Evolutionary conservation across 2,888 invertebrate genomes (phyloP).

Genomic region (Blomia tropicalis): DNA sequence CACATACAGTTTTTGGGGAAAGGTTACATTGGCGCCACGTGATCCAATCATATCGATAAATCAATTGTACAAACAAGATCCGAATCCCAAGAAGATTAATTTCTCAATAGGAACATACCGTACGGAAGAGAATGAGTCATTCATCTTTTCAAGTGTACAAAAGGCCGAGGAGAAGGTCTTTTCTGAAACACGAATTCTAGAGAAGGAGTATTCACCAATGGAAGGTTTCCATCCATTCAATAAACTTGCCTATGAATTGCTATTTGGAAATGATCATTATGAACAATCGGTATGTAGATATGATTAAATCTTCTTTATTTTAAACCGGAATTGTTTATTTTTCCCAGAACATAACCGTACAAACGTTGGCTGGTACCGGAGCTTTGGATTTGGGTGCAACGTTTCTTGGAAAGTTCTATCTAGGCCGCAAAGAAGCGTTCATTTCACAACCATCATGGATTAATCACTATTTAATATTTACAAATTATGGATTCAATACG

Average conservation of each 20-base stretch:
- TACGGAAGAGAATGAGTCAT: conserved; percentile 92
- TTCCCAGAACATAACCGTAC: conserved; percentile 47
- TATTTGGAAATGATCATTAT: conserved; percentile 63
- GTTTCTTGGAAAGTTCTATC: conserved; percentile 57
- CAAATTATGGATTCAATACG: conserved; percentile 61
- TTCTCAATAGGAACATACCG: conserved; percentile 90
- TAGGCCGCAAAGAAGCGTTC: conserved; percentile 58
- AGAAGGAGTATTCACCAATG: conserved; percentile 91
- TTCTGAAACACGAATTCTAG: conserved; percentile 45
- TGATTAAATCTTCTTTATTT: background rate
- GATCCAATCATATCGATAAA: conserved; percentile 8
- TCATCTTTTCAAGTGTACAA: conserved; percentile 68
- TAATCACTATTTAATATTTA: conserved; percentile 88
- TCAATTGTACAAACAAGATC: conserved; percentile 11
- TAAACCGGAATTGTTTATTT: background rate
- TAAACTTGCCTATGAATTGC: conserved; percentile 63
- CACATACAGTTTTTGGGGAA: background rate
- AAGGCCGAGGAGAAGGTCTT: conserved; percentile 66
- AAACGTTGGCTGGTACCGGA: conserved; percentile 90
- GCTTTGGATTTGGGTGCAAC: conserved; percentile 80
- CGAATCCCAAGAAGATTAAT: conserved; percentile 64
- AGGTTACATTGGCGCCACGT: background rate
- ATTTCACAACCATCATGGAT: conserved; percentile 92
- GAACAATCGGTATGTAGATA: conserved; percentile 38
- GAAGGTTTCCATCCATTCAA: conserved; percentile 68